These are phyloP conservation scores for Notocelia uddmanniana DNA, from an alignment of 2,888 invertebrate species.

Conservation along the genomic window DNA sequence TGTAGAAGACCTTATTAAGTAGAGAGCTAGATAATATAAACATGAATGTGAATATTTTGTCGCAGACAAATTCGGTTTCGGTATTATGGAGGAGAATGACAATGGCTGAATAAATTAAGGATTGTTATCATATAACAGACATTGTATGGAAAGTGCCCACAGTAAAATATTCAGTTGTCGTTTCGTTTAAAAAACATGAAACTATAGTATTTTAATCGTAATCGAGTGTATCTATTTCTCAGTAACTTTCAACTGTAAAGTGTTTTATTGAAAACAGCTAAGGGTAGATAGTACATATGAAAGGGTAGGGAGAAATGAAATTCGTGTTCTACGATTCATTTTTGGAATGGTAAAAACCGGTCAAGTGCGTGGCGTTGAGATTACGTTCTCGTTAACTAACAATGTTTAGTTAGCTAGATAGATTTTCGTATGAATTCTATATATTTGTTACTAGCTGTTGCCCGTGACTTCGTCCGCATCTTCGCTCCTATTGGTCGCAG, in stretches of 20 bases:
- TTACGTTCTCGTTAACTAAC: no score
- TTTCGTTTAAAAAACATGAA: neutral
- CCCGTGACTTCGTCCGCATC: no score
- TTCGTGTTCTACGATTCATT: no score
- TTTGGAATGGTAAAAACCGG: no score
- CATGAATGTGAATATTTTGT: conserved; percentile 51
- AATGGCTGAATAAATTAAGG: conserved; percentile 20
- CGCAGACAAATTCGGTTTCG: conserved; percentile 48
- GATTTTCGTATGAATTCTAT: no score
- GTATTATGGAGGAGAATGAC: conserved; percentile 36
- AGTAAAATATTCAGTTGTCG: neutral
- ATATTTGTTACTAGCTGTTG: no score
- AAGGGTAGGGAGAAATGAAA: no score
- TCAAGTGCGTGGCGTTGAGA: no score
- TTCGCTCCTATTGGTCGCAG: no score
- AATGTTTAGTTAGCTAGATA: no score
- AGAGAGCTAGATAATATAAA: conserved; percentile 61
- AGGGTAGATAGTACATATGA: neutral
- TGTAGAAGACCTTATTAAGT: conserved; percentile 60
- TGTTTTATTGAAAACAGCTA: neutral
- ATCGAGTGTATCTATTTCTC: neutral
- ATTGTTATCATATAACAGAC: conserved; percentile 20
- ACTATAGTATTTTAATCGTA: neutral
- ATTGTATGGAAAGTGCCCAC: neutral
- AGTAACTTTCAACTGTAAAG: neutral